Percentiles rank a stretch among this genome's conserved stretches.
Evolutionary conservation across 2,797 vertebrate genomes (phyloP).

Genomic region (Lepilemur ruficaudatus): DNA sequence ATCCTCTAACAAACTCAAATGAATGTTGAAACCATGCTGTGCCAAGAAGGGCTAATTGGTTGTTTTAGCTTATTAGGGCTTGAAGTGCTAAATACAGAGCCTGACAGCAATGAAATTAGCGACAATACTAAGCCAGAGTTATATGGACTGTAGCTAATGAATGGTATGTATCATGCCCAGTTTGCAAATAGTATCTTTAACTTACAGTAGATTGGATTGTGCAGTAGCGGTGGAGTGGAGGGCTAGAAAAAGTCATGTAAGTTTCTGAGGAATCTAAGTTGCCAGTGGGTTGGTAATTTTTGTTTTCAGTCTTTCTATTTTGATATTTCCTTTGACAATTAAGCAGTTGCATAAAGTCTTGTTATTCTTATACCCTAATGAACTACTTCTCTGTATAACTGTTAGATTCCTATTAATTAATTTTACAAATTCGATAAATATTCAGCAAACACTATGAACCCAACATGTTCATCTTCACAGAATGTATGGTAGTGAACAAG

Average conservation of each 20-base stretch:
- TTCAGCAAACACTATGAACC: background rate
- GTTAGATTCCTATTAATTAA: background rate
- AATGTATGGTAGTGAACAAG: background rate
- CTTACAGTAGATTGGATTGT: background rate
- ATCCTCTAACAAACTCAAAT: background rate
- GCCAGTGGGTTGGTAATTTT: background rate
- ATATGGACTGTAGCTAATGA: slow-evolving; percentile 65
- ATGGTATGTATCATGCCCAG: background rate
- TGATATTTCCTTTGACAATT: background rate
- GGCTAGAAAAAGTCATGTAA: background rate
- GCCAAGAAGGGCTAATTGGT: slow-evolving; percentile 54
- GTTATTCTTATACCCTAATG: background rate
- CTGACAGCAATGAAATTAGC: slow-evolving; percentile 58
- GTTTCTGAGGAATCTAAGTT: background rate
- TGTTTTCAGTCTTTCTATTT: background rate
- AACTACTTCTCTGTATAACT: background rate
- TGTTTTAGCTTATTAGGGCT: slow-evolving; percentile 64
- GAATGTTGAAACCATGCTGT: slow-evolving; percentile 38
- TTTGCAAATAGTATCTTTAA: slow-evolving; percentile 41
- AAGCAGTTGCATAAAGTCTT: background rate
- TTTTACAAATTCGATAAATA: background rate
- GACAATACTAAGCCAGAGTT: slow-evolving; percentile 19
- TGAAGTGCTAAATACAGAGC: slow-evolving; percentile 67
- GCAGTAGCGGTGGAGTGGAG: background rate
- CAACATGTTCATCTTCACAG: background rate